Conservation (phyloP, 2,113 vertebrate genomes). For the Cyprinodon variegatus region DNA sequence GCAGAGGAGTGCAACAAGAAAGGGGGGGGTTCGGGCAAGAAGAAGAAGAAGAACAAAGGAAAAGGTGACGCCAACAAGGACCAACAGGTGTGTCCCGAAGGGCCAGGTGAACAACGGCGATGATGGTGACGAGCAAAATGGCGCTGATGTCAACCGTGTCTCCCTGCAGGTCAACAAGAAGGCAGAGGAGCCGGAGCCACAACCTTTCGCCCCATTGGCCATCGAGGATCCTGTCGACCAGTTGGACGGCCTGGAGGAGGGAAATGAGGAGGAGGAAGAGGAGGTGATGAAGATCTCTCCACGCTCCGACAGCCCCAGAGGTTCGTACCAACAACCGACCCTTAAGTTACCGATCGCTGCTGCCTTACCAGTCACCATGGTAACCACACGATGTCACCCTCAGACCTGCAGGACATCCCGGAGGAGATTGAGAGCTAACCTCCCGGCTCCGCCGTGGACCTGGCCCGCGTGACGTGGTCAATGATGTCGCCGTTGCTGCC, state of each 20-base stretch:
- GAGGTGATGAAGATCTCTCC: conserved; percentile 61
- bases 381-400: conserved; percentile 42
- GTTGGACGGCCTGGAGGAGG: conserved; percentile 79
- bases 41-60: conserved; percentile 60
- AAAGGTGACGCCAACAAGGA: conserved; percentile 32
- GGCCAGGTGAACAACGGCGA: neutral
- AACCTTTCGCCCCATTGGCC: conserved; percentile 66
- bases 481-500: conserved; percentile 9
- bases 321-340: conserved; percentile 46
- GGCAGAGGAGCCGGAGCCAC: conserved; percentile 57
- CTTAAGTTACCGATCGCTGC: neutral
- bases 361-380: neutral
- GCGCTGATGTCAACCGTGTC: neutral
- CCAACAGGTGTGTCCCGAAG: conserved; percentile 56
- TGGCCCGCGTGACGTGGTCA: conserved; percentile 32
- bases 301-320: conserved; percentile 80
- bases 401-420: conserved; percentile 94
- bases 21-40: conserved; percentile 42
- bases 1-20: conserved; percentile 59
- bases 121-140: neutral
- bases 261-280: conserved; percentile 76
- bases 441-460: conserved; percentile 45
- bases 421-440: conserved; percentile 86
- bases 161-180: conserved; percentile 48
- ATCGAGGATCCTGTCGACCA: conserved; percentile 70